A percentile compares a stretch with the other conserved stretches of the same genome.
Conservation (phyloP, 2,113 vertebrate genomes). For the Campylorhamphus procurvoides region DNA sequence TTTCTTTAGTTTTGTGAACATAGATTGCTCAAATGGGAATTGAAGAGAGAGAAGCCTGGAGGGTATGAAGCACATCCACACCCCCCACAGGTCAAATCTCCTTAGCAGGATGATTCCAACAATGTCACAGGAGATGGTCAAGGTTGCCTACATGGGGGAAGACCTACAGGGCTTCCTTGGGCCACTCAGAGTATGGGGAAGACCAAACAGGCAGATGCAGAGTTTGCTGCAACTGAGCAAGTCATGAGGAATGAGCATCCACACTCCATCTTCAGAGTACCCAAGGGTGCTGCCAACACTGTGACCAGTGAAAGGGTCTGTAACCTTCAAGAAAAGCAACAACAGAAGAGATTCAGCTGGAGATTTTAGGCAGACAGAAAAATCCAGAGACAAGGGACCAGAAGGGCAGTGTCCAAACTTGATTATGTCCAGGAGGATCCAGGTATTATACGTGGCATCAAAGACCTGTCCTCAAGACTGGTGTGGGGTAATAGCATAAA, state of each 20-base stretch:
- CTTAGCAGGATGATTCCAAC: background rate
- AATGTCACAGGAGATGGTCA: background rate
- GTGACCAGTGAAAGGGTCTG: background rate
- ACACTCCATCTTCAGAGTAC: background rate
- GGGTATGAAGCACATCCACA: background rate
- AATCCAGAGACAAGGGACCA: background rate
- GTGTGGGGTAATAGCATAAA: background rate
- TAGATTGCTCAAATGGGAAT: background rate
- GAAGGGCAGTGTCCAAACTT: background rate
- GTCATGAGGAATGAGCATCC: background rate
- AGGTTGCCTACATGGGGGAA: fast-evolving
- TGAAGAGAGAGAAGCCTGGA: background rate
- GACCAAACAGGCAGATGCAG: background rate
- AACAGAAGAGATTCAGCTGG: background rate
- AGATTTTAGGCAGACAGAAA: background rate
- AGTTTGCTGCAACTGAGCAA: background rate
- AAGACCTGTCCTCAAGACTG: background rate
- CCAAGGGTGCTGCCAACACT: background rate
- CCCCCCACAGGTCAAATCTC: background rate
- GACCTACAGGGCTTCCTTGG: background rate
- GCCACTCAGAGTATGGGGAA: fast-evolving
- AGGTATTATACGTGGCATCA: background rate
- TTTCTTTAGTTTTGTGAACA: background rate
- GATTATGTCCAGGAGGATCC: background rate
- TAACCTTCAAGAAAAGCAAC: background rate